phyloP scores from a whole-genome alignment of 2,888 invertebrate species.

The Elaeidobius kamerunicus region DNA sequence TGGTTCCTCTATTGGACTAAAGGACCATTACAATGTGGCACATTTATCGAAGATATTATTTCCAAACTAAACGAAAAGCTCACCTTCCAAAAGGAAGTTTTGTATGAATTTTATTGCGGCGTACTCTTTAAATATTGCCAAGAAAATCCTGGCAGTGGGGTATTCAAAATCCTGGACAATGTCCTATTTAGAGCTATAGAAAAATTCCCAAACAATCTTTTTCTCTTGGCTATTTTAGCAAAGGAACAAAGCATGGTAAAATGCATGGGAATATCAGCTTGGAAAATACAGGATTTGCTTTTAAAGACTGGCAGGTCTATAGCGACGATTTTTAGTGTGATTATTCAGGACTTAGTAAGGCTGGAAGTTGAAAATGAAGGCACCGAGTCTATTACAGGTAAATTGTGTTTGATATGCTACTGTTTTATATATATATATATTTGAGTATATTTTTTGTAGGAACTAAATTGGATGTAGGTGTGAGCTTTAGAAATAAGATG shows the following conservation, averaged over 20 bases:
- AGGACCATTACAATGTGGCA: slow-evolving; percentile 42
- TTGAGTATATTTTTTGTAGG: slow-evolving; percentile 36
- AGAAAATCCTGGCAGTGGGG: slow-evolving; percentile 44
- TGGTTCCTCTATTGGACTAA: slow-evolving; percentile 51
- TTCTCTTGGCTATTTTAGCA: slow-evolving; percentile 53
- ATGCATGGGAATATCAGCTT: slow-evolving; percentile 52
- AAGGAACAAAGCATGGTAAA: slow-evolving; percentile 48
- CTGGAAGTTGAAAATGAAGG: slow-evolving; percentile 40
- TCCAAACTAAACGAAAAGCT: slow-evolving; percentile 37
- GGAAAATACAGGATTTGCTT: slow-evolving; percentile 53
- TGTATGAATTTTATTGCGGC: slow-evolving; percentile 49
- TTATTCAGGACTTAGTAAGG: slow-evolving; percentile 47
- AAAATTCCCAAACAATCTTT: slow-evolving; percentile 59
- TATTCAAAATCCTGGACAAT: slow-evolving; percentile 48
- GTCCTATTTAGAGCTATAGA: slow-evolving; percentile 47
- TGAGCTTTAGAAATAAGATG: slow-evolving; percentile 44
- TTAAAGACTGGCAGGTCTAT: slow-evolving; percentile 50
- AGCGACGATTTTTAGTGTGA: slow-evolving; percentile 51
- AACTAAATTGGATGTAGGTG: slow-evolving; percentile 37
- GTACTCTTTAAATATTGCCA: slow-evolving; percentile 45
- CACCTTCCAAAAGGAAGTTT: slow-evolving; percentile 46
- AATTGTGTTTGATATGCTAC: slow-evolving; percentile 9
- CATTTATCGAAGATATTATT: slow-evolving; percentile 44
- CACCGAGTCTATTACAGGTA: slow-evolving; percentile 46
- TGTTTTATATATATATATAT: background rate